Evolutionary conservation across 2,888 invertebrate genomes (phyloP).

Genomic region (Teleogryllus oceanicus): DNA sequence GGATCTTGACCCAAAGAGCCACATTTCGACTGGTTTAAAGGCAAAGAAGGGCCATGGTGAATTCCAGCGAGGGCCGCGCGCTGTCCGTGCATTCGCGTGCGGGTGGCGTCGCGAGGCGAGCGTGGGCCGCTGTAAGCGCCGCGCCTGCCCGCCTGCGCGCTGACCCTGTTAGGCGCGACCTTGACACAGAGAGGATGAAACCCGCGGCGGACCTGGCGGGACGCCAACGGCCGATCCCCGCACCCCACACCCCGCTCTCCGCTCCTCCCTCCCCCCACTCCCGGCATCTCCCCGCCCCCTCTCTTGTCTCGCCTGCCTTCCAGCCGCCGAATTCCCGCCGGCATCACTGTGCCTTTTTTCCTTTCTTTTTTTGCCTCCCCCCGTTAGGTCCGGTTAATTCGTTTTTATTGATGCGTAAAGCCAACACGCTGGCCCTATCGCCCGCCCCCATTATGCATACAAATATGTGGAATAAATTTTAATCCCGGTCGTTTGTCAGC

Average conservation of each 20-base stretch:
- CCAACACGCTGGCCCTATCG: not conserved
- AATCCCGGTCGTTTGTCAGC: not conserved
- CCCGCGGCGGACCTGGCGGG: not conserved
- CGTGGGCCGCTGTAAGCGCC: too few relatives aligned
- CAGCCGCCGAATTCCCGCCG: not conserved
- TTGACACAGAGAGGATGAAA: conserved; percentile 2
- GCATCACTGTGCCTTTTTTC: too few relatives aligned
- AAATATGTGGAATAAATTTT: conserved; percentile 9
- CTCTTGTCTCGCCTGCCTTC: not conserved
- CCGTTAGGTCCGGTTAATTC: not conserved
- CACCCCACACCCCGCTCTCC: not conserved
- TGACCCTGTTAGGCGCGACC: not conserved
- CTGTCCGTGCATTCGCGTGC: too few relatives aligned
- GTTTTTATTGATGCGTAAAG: not conserved
- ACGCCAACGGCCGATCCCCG: not conserved
- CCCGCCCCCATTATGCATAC: not conserved
- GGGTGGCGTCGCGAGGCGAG: too few relatives aligned
- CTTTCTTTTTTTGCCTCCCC: too few relatives aligned
- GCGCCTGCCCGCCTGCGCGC: conserved; percentile 2
- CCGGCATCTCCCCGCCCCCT: not conserved
- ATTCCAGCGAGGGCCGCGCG: too few relatives aligned
- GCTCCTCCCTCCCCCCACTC: not conserved
- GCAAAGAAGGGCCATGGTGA: too few relatives aligned
- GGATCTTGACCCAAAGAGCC: too few relatives aligned
- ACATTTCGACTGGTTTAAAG: too few relatives aligned